Base-by-base conservation (phyloP, 2,113 vertebrate species). In the Anarrhichthys ocellatus region DNA sequence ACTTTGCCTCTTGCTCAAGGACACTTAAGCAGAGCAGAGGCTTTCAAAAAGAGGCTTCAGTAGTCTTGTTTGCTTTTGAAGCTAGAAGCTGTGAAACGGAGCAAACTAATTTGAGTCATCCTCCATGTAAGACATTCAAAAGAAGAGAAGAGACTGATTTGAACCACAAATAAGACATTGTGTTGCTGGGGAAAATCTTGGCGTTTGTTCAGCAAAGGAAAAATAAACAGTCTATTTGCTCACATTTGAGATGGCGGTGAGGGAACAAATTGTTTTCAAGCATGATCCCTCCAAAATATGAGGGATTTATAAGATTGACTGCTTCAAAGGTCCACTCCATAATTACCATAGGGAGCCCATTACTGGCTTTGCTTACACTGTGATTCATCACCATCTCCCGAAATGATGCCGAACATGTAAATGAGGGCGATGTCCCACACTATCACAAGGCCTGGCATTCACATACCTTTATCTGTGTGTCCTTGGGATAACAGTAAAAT, bases 331-430 rank as follows among this genome's bases (percentile, higher is more conserved):
- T 84, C 76, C 83, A 82, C 73, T 86, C 76, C 54, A 61, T 87
- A 84, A 92, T 90, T 89, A 90, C 89, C 78, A 81, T 38, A 63
- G 84, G 82, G 92, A 91, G 87, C 80, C 90, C 82, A 86, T 91
- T 88, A 88, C 78, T 46, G 81, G 73, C 73, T 85, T 82, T 84
- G 61, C 84, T 64, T 84, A 75, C 42, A 27, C 73, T 80, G 70
- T 78, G 67, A 90, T 87, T 90, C 82, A 87, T 90, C 79, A 64
- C 66, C 9, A 36, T 71, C 73, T 73, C 68, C 27, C 20, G 27
- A 78, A 89, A 88, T 78, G 59, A 84, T 88, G 85, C 78, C 66
- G 61, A 66, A 86, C 81, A 89, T 85, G 82, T 87, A 87, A 90
- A 89, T 88, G 68, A 82, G 76, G 50, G 62, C 84, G 75, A 83